These are phyloP conservation scores for Azorinus chamasolen DNA, from an alignment of 2,888 invertebrate genomes.

Conservation along the genomic window DNA sequence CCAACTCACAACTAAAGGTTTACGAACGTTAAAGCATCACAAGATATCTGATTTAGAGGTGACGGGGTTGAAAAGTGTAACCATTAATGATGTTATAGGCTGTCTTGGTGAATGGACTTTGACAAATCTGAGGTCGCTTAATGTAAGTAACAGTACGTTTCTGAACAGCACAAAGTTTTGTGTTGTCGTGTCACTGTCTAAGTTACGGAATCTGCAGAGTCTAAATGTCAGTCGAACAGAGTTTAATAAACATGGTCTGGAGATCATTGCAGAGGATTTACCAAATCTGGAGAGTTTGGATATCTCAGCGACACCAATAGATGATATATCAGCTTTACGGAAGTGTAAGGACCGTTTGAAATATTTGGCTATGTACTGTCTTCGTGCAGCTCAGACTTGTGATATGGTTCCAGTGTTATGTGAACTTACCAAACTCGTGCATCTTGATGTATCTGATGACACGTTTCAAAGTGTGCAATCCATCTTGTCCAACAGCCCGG, in stretches of 20 bases:
- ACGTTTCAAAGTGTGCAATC: slow-evolving; percentile 86
- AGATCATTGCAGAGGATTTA: slow-evolving; percentile 90
- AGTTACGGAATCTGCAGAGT: slow-evolving; percentile 88
- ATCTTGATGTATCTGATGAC: slow-evolving; percentile 89
- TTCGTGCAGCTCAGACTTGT: slow-evolving; percentile 86
- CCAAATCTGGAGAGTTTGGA: slow-evolving; percentile 89
- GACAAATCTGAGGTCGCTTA: slow-evolving; percentile 89
- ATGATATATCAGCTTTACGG: slow-evolving; percentile 89
- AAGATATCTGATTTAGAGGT: slow-evolving; percentile 90
- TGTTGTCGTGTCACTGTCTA: slow-evolving; percentile 89
- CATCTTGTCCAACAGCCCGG: slow-evolving; percentile 87
- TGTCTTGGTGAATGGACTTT: slow-evolving; percentile 90
- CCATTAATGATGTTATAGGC: slow-evolving; percentile 89
- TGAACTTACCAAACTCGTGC: slow-evolving; percentile 88
- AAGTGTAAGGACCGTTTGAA: slow-evolving; percentile 88
- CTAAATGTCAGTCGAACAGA: slow-evolving; percentile 91
- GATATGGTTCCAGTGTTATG: slow-evolving; percentile 87
- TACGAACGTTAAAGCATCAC: slow-evolving; percentile 89
- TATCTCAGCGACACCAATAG: slow-evolving; percentile 90
- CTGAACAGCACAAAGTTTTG: slow-evolving; percentile 89
- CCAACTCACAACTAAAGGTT: slow-evolving; percentile 88
- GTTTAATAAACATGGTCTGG: slow-evolving; percentile 90
- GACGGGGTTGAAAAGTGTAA: slow-evolving; percentile 88
- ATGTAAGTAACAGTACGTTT: slow-evolving; percentile 90
- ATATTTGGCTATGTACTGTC: slow-evolving; percentile 89